Conservation (phyloP, 2,888 invertebrate genomes). For the Andrena hattorfiana region DNA sequence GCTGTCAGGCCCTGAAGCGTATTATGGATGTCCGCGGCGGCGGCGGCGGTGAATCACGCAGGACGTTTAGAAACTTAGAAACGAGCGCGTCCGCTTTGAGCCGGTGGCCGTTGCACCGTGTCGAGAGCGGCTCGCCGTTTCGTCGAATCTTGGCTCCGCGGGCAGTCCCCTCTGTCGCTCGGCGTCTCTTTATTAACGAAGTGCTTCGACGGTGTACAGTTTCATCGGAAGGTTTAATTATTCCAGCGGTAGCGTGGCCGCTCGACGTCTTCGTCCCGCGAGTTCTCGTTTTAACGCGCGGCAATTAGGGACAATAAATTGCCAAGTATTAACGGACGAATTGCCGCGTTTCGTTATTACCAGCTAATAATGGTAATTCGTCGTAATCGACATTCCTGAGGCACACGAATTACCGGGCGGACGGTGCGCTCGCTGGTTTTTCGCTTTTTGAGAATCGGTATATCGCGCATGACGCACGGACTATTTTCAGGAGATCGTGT, state of each 20-base stretch:
- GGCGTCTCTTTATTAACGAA: neutral
- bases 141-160: constrained; percentile 37
- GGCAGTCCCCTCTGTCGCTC: neutral
- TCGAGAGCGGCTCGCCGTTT: neutral
- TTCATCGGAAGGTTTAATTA: constrained; percentile 39
- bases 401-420: constrained; percentile 16
- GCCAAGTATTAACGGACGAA: constrained; percentile 40
- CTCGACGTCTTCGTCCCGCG: neutral
- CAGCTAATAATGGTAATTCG: constrained; percentile 48
- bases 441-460: constrained; percentile 2
- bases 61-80: constrained; percentile 48
- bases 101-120: neutral
- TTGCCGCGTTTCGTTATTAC: constrained; percentile 46
- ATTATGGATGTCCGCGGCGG: constrained; percentile 69
- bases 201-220: neutral
- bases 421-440: neutral
- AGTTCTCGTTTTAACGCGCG: constrained; percentile 43
- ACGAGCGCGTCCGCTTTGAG: constrained; percentile 31
- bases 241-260: constrained; percentile 14
- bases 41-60: constrained; percentile 45
- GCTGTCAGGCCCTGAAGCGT: constrained; percentile 61
- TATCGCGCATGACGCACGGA: constrained; percentile 6
- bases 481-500: constrained; percentile 6
- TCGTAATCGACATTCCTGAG: constrained; percentile 36
- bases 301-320: constrained; percentile 55